Conservation (phyloP, 2,888 invertebrate genomes). For the Pollenia angustigena region DNA sequence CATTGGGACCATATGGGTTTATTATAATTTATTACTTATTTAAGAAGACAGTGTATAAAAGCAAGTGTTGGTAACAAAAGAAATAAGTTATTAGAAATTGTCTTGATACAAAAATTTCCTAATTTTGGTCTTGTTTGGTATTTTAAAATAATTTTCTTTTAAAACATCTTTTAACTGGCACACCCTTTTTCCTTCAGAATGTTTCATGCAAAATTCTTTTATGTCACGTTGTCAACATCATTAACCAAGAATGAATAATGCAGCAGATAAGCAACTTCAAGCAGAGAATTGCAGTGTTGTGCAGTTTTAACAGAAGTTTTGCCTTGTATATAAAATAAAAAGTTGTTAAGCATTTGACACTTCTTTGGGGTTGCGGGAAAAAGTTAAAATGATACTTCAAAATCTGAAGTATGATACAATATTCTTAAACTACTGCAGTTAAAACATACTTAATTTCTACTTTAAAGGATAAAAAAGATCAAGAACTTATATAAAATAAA, state of each 20-base stretch:
- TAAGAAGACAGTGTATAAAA: too few species aligned
- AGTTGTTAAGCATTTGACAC: slow-evolving; percentile 60
- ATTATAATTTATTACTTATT: too few species aligned
- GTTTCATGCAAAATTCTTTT: not conserved
- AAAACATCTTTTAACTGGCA: not conserved
- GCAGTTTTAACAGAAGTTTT: slow-evolving; percentile 18
- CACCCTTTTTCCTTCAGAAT: not conserved
- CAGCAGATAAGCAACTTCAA: slow-evolving; percentile 51
- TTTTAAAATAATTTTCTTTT: not conserved
- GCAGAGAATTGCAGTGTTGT: slow-evolving; percentile 15
- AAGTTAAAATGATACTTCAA: slow-evolving; percentile 19
- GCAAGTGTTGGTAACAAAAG: too few species aligned
- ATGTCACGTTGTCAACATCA: slow-evolving; percentile 32
- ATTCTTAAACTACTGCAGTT: not conserved
- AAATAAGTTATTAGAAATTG: too few species aligned
- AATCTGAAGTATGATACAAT: slow-evolving; percentile 22
- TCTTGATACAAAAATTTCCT: too few species aligned
- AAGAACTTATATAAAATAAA: too few species aligned
- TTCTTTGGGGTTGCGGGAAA: slow-evolving; percentile 43
- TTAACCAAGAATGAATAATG: slow-evolving; percentile 54
- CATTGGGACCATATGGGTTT: too few species aligned
- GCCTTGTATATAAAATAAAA: slow-evolving; percentile 3
- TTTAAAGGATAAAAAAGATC: too few species aligned
- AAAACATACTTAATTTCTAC: not conserved
- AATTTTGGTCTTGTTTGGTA: too few species aligned